Conservation (phyloP, 2,888 invertebrate genomes). For the Nesidiocoris tenuis region DNA sequence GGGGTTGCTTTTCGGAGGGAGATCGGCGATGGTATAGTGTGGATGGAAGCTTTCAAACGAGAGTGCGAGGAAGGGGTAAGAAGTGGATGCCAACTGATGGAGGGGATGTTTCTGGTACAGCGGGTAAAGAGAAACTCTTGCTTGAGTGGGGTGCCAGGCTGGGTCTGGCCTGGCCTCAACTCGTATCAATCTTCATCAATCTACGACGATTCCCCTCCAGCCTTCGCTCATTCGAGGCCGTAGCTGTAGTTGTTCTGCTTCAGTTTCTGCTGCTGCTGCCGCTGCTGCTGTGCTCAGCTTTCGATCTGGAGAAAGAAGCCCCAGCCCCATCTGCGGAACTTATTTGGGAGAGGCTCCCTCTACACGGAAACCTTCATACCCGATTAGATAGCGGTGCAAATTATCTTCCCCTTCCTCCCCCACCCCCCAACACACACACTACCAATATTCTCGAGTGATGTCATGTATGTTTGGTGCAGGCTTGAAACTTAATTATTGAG, state of each 20-base stretch:
- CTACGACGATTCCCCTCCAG: slow-evolving; percentile 11
- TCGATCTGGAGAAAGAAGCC: background rate
- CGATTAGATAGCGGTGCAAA: background rate
- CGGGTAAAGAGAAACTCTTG: slow-evolving; percentile 27
- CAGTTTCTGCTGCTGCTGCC: too few relatives aligned
- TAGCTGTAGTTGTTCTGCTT: background rate
- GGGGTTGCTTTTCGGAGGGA: slow-evolving; percentile 18
- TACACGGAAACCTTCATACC: background rate
- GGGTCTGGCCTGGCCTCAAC: too few relatives aligned
- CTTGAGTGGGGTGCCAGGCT: slow-evolving; percentile 8
- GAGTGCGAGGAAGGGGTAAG: background rate
- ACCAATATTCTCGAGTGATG: background rate
- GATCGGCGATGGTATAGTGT: background rate
- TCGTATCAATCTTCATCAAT: slow-evolving; percentile 41
- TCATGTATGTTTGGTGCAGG: slow-evolving; percentile 13
- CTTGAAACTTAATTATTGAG: too few relatives aligned
- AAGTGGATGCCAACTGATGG: background rate
- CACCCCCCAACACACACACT: background rate
- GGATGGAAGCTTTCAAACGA: slow-evolving; percentile 9
- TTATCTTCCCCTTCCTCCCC: background rate
- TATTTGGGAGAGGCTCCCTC: slow-evolving; percentile 13
- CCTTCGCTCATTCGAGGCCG: background rate
- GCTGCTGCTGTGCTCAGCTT: background rate
- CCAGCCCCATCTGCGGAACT: slow-evolving; percentile 14
- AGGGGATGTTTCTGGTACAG: slow-evolving; percentile 37